Percentiles rank a stretch among this genome's conserved stretches.
Conservation (phyloP, 2,797 vertebrate genomes). For the Danionella dracula region DNA sequence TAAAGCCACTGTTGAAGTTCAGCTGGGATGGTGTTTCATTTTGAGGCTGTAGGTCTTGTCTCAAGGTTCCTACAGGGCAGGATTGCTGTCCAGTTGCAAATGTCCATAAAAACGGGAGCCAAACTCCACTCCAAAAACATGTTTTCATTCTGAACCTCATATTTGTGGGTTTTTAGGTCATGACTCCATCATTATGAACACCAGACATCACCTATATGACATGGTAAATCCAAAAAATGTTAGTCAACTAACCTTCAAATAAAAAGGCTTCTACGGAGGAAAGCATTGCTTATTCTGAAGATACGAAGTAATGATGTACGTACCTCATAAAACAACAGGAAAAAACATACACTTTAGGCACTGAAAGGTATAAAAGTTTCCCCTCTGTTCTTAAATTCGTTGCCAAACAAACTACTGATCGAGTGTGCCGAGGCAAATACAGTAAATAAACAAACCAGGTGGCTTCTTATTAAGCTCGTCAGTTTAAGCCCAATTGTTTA, state of each 20-base stretch:
- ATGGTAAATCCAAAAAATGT: background rate
- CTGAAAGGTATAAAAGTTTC: background rate
- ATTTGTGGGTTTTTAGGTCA: constrained; percentile 3
- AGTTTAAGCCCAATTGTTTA: background rate
- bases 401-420: too few species aligned
- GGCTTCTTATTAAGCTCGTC: background rate
- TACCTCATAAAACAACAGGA: background rate
- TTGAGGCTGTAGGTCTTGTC: constrained; percentile 7
- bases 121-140: constrained; percentile 19
- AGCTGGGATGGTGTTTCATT: constrained; percentile 39
- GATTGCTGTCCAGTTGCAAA: constrained; percentile 15
- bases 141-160: constrained; percentile 5
- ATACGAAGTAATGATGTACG: too few species aligned
- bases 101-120: constrained; percentile 48
- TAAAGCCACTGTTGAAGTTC: constrained; percentile 41
- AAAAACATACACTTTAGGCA: background rate
- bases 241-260: too few species aligned
- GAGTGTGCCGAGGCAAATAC: too few species aligned
- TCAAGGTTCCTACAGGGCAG: constrained; percentile 40
- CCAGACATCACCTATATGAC: background rate
- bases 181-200: background rate
- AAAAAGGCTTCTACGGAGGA: too few species aligned
- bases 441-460: background rate
- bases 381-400: background rate
- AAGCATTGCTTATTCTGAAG: too few species aligned